phyloP scores from a whole-genome alignment of 2,113 vertebrate species.

The Apeltes quadracus region DNA sequence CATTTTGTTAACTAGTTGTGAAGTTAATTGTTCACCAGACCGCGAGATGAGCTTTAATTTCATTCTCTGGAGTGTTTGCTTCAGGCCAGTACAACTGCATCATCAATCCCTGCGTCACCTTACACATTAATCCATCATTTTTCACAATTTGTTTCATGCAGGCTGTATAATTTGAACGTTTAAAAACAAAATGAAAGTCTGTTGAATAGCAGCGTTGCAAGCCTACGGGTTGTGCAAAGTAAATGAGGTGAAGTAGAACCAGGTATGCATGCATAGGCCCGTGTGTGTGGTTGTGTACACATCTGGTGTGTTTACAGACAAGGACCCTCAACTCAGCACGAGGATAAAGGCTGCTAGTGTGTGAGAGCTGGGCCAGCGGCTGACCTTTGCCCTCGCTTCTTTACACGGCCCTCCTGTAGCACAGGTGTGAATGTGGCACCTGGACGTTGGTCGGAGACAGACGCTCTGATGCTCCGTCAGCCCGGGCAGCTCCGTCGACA shows the following conservation, averaged over 20 bases:
- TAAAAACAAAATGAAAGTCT: conserved; percentile 48
- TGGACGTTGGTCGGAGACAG: conserved; percentile 76
- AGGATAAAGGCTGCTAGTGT: conserved; percentile 73
- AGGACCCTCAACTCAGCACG: conserved; percentile 34
- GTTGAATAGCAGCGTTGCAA: conserved; percentile 38
- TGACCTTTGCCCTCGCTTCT: conserved; percentile 72
- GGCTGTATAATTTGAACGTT: conserved; percentile 53
- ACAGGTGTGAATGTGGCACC: conserved; percentile 78
- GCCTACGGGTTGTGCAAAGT: conserved; percentile 20
- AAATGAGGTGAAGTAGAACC: conserved; percentile 39
- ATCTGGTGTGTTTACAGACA: conserved; percentile 40
- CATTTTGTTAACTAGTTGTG: conserved; percentile 54
- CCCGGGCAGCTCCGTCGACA: conserved; percentile 39
- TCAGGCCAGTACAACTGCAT: conserved; percentile 8
- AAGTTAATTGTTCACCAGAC: conserved; percentile 48
- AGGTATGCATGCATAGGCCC: conserved; percentile 36
- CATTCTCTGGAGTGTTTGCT: conserved; percentile 14
- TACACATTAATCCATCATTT: conserved; percentile 4
- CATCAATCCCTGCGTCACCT: conserved; percentile 47
- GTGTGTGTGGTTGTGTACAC: conserved; percentile 31
- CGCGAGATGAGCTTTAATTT: conserved; percentile 22
- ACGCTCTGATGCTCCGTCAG: conserved; percentile 70
- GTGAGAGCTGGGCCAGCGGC: conserved; percentile 45
- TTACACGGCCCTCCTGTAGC: conserved; percentile 66
- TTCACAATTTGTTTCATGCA: conserved; percentile 4